Evolutionary conservation across 1,140 invertebrate genomes (phyloP), one percentile per base, ranked within the genome.

Genomic region (Macrobrachium rosenbergii): DNA sequence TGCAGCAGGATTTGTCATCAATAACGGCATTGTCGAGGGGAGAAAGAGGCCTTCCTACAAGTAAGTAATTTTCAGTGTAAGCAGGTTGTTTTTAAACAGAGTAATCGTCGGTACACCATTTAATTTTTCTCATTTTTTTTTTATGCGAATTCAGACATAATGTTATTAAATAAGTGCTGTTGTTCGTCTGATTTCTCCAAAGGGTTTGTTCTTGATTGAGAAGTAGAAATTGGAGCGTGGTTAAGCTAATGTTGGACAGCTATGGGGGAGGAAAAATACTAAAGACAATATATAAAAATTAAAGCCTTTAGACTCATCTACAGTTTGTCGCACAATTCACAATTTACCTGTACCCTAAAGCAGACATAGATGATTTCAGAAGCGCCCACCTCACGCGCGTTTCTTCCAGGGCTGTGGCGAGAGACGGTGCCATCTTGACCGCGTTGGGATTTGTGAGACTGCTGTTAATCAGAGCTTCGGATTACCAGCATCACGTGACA

Each of bases 401-500:
- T 82, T 67, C 59, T 16, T 21, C 12, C 37, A 87, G 85, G 79
- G 72, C 28, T 28, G 69, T 87, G 17, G 21, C 45, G 37, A 14
- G 67, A 58, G 85, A 87, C 23, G 69, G 28, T 37, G 67, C 28
- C 1, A 62, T 88, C 43, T 64, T 89, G 37, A 23, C n/a, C 19
- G 23, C 62, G 12, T 76, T 94, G 59, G 94, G 94, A 59, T n/a
- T 93, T 14, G 76, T 91, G 28, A 90, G 94, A 86, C 84, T 93
- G 19, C n/a, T 92, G 2, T 87, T 91, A 37, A 90, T 93, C 2
- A 92, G 92, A 89, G 87, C 90, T 17, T 89, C 91, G n/a, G 91
- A 93, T 77, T 94, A 94, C 90, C 93, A 94, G 76, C 92, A 94
- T 90, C 92, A 93, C 90, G 91, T 93, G 0, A 91, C 92, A 69